Evolutionary conservation across 2,888 invertebrate genomes (phyloP), one percentile per base, ranked within the genome.

Genomic region (Rhaphigaster nebulosa): DNA sequence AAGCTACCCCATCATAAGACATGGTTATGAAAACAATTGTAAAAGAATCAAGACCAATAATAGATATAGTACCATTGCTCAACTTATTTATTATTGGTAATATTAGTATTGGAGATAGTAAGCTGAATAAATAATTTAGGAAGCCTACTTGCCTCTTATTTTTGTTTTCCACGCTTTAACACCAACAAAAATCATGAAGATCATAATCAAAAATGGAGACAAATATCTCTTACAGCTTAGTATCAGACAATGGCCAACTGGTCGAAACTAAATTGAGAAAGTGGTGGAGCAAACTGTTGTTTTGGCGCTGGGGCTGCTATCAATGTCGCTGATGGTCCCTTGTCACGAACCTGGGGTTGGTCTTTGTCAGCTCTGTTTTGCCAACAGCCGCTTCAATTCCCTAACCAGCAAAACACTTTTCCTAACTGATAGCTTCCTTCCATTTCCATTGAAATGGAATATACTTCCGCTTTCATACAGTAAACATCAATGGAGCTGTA

Each of bases 251-350:
- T 76, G 34, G 15, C 8, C 70, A 76, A 20, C 20, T 20, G 34
- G 70, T 38, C 29, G 34, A 38, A 65, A 15, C 65, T 65, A 65
- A 65, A 65, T 65, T 65, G 65, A 65, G 65, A n/a, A 70, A 76
- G 70, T 76, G 70, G 10, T 1, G 26, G 20, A 10, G 70, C 70
- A 76, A 76, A 76, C 70, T 38, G 70, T 76, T 70, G 70, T 70
- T 76, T 34, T 23, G 70, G 70, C 70, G 70, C 70, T n/a, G n/a
- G n/a, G n/a, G n/a, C n/a, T n/a, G n/a, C n/a, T 76, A 76, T 76
- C 70, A 23, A 76, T 76, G 70, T 8, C 38, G 10, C 20, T 38
- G 20, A 76, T 76, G 70, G 70, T 20, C 38, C 23, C 70, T 76
- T 38, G 70, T 34, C 70, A 76, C 70, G 70, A 76, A 76, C 18